Evolutionary conservation across 2,113 vertebrate genomes (phyloP), one percentile per base, ranked within the genome.

Genomic region (Cyprinodon tularosa): DNA sequence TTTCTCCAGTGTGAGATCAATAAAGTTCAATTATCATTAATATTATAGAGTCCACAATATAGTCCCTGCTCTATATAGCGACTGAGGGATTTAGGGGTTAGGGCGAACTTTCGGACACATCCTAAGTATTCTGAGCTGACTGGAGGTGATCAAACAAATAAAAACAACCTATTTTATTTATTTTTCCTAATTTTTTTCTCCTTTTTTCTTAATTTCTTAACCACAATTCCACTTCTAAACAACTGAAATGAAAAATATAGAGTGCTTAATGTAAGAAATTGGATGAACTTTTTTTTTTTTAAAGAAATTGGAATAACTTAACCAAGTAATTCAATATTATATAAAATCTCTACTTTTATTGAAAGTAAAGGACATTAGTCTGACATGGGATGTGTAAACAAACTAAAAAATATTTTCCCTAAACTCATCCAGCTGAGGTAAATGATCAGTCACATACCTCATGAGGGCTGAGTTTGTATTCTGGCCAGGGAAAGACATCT

Each of bases 401-500:
- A 74, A 73, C 74, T 40, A 68, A 82, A 66, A 68, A 0, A 15
- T 29, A 12, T 78, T 70, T 62, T 42, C 39, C 59, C 63, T 44
- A 78, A 72, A 66, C 22, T 59, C 4, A 0, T 71, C 62, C 57
- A 73, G n/a, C 62, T 57, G 67, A 75, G 72, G 71, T 78, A 50
- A 85, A 77, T 80, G 74, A 78, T 81, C 81, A 85, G 62, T 80
- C 68, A 4, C 65, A 78, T 80, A 64, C 15, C 17, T 59, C 17
- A 20, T 40, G 69, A 74, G 65, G 77, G 71, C 61, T 42, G 75
- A 86, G 74, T 36, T 80, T 66, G 76, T 64, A 71, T 57, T 83
- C 80, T 77, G 66, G 71, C 57, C 64, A 38, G 50, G 63, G 72
- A 82, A 84, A 80, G 78, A 74, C 64, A 72, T 83, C 77, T 66